Base-by-base conservation (phyloP, 2,888 invertebrate genomes). In the Microplitis deprimator region DNA sequence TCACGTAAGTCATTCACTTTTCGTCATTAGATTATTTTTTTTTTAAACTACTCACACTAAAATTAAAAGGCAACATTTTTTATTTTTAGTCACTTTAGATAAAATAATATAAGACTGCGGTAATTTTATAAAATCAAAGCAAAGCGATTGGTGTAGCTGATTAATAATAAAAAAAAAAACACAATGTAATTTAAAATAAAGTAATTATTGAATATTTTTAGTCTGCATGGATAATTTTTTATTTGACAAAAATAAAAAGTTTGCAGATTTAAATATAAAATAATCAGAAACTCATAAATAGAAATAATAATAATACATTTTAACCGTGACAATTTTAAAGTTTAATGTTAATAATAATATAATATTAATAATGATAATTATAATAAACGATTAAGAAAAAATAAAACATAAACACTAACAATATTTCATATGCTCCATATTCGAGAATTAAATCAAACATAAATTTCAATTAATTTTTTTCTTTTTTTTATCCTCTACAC, bases 31-130 rank as follows among this genome's bases (percentile, higher is more conserved):
- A 77, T 78, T 72, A 78, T 81, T 81, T 78, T 20, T 20, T 78
- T 78, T 89, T 84, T 89, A 86, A 89, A 89, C 87, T 89, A 89
- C 87, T 88, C 87, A 89, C 88, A 89, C 87, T 89, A 89, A 88
- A 62, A 88, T 87, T 89, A 88, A 89, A 84, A 79, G 76, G 83
- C 85, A 87, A 88, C 85, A 84, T 87, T 84, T 81, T 80, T 76
- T 74, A 60, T 73, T 77, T 75, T 72, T 78, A 79, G 78, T 75
- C 74, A 78, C 73, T 79, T 82, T 81, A 16, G 72, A 70, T 38
- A 75, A 61, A 72, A 59, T 62, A 80, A 78, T 75, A 77, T 75
- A 80, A 82, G 85, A 87, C 85, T 85, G 85, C 86, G 81, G 84
- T 82, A 85, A 86, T 29, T 84, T 83, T 77, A 80, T 39, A 68